phyloP scores from a whole-genome alignment of 1,140 invertebrate genomes.

The Drosophila arawakana region DNA sequence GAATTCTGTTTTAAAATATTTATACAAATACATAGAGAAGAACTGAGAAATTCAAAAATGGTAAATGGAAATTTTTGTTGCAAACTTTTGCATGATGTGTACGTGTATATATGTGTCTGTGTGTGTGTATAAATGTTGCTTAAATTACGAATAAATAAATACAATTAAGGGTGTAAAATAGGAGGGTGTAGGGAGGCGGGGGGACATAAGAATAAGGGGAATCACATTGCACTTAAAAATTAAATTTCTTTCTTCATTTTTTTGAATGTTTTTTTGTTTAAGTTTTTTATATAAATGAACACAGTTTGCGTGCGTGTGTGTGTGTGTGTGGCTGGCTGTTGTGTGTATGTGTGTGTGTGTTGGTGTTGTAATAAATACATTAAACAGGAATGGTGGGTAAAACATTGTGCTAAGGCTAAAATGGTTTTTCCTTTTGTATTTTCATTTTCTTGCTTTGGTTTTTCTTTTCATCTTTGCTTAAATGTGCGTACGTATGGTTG shows the following conservation, averaged over 20 bases:
- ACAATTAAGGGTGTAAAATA: constrained; percentile 33
- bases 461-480: constrained; percentile 34
- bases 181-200: constrained; percentile 27
- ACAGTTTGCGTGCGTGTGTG: constrained; percentile 73
- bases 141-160: constrained; percentile 60
- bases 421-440: constrained; percentile 59
- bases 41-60: neutral
- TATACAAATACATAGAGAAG: constrained; percentile 73
- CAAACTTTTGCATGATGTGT: constrained; percentile 39
- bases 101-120: constrained; percentile 20
- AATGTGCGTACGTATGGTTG: constrained; percentile 34
- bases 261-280: constrained; percentile 2
- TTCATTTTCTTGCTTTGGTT: constrained; percentile 38
- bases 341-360: constrained; percentile 37
- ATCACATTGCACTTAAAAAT: constrained; percentile 78
- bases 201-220: constrained; percentile 20
- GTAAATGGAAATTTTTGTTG: constrained; percentile 21
- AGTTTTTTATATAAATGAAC: constrained; percentile 62
- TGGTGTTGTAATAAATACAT: constrained; percentile 70
- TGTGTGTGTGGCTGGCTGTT: constrained; percentile 25
- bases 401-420: constrained; percentile 81
- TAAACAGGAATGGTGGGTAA: constrained; percentile 81
- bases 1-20: constrained; percentile 87
- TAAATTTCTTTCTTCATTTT: constrained; percentile 56
- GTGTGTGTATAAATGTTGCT: constrained; percentile 37